Conservation (phyloP, 53 echinoderm and acorn worm species). For the Hippasteria phrygiana region DNA sequence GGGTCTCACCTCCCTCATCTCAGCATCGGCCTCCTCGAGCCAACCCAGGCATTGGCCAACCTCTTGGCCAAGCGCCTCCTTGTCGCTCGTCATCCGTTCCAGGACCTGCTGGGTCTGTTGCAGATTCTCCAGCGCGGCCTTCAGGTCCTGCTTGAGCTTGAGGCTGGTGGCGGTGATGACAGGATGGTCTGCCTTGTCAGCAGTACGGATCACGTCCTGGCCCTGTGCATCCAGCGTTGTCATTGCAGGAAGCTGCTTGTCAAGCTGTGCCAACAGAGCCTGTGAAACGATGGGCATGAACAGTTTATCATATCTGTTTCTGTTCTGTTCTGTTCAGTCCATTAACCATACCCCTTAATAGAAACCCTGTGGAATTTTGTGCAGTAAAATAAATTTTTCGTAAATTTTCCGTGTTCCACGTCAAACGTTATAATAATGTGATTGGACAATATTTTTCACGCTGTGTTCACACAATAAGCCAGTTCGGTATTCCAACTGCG, state of each 20-base stretch:
- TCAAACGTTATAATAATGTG: too few species aligned
- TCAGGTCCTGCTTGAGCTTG: slow-evolving; percentile 71
- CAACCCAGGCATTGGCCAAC: slow-evolving; percentile 78
- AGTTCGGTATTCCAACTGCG: too few species aligned
- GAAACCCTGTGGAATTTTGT: too few species aligned
- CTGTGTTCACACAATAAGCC: too few species aligned
- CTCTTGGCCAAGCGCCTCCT: slow-evolving; percentile 75
- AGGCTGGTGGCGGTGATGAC: slow-evolving; percentile 67
- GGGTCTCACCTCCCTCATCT: slow-evolving; percentile 61
- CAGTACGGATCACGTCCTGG: slow-evolving; percentile 69
- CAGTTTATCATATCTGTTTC: too few species aligned
- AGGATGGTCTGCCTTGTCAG: slow-evolving; percentile 73
- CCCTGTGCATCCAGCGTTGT: slow-evolving; percentile 68
- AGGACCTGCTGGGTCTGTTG: slow-evolving; percentile 64
- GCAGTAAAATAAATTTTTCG: too few species aligned
- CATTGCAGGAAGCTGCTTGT: slow-evolving; percentile 57
- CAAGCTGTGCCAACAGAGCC: slow-evolving; percentile 74
- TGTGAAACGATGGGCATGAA: slow-evolving; percentile 42
- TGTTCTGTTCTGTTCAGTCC: too few species aligned
- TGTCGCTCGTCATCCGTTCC: slow-evolving; percentile 73
- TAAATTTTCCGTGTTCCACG: too few species aligned
- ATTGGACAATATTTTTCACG: too few species aligned
- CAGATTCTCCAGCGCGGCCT: slow-evolving; percentile 61
- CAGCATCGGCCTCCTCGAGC: slow-evolving; percentile 68
- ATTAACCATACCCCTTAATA: too few species aligned